phyloP scores from a whole-genome alignment of 2,113 vertebrate species.

The Dendrocopos noguchii region DNA sequence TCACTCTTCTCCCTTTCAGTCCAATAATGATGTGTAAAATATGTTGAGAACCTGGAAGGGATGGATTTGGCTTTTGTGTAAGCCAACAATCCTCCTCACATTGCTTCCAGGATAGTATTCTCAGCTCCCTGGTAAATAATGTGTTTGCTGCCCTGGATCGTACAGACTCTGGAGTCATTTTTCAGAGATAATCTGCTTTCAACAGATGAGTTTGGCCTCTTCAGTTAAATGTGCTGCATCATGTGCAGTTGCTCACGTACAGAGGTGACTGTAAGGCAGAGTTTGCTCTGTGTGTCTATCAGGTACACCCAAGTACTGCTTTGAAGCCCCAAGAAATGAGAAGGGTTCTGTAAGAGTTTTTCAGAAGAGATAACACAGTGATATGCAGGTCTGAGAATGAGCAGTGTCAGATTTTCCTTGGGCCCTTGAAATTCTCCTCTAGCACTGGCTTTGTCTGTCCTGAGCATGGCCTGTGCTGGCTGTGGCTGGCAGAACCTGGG shows the following conservation, averaged over 20 bases:
- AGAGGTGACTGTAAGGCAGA: neutral
- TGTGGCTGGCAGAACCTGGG: conserved; percentile 42
- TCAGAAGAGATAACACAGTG: neutral
- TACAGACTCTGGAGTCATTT: neutral
- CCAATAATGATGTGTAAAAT: neutral
- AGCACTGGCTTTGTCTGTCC: neutral
- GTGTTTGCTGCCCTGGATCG: neutral
- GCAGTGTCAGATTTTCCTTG: neutral
- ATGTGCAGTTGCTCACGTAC: neutral
- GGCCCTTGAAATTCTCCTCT: neutral
- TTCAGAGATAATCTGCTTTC: neutral
- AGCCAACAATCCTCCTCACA: neutral
- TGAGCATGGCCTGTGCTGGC: conserved; percentile 44
- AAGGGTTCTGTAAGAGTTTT: neutral
- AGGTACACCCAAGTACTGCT: neutral
- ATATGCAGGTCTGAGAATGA: neutral
- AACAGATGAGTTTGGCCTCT: neutral
- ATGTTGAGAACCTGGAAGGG: neutral
- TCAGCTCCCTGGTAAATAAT: neutral
- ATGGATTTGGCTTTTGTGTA: neutral
- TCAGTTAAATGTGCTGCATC: neutral
- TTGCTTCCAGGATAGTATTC: neutral
- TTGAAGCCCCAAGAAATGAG: neutral
- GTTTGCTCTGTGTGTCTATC: neutral
- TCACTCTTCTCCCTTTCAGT: neutral